Evolutionary conservation across 2,797 vertebrate species (phyloP).

Genomic region (Epinephelus awoara): DNA sequence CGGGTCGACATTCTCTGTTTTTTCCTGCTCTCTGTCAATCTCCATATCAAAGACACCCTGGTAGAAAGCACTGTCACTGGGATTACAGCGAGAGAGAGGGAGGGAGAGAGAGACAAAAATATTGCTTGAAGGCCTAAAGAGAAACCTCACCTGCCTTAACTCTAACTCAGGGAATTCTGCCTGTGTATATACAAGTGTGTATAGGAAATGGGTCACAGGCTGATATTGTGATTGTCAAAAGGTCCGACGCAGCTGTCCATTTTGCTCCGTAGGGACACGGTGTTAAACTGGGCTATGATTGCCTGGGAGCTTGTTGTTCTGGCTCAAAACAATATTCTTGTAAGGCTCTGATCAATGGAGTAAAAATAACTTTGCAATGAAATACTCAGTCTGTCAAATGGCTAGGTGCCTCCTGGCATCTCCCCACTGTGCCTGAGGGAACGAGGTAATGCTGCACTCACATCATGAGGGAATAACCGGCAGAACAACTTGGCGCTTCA

Average conservation of each 20-base stretch:
- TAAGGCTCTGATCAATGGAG: conserved; percentile 51
- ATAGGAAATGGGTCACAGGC: conserved; percentile 28
- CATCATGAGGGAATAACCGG: conserved; percentile 11
- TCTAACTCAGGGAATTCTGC: conserved; percentile 5
- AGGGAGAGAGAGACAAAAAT: neutral
- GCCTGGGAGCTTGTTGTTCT: conserved; percentile 28
- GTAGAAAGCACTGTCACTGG: conserved; percentile 18
- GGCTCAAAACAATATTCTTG: conserved; percentile 51
- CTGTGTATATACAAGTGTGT: conserved; percentile 7
- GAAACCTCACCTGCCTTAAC: conserved; percentile 5
- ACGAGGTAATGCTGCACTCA: conserved; percentile 28
- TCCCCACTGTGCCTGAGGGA: conserved; percentile 23
- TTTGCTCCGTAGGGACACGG: neutral
- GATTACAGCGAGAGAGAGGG: conserved; percentile 21
- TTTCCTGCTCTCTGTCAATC: conserved; percentile 36
- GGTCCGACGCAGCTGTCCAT: conserved; percentile 32
- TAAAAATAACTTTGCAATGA: conserved; percentile 59
- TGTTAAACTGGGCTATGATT: conserved; percentile 31
- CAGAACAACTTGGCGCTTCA: conserved; percentile 28
- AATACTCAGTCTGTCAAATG: conserved; percentile 45
- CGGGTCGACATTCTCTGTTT: conserved; percentile 16
- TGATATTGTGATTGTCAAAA: conserved; percentile 35
- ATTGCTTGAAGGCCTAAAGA: neutral
- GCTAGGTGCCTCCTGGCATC: conserved; percentile 46
- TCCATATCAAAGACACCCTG: conserved; percentile 48